Conservation (phyloP, 23 tunicate genomes). For the Halocynthia aurantium region DNA sequence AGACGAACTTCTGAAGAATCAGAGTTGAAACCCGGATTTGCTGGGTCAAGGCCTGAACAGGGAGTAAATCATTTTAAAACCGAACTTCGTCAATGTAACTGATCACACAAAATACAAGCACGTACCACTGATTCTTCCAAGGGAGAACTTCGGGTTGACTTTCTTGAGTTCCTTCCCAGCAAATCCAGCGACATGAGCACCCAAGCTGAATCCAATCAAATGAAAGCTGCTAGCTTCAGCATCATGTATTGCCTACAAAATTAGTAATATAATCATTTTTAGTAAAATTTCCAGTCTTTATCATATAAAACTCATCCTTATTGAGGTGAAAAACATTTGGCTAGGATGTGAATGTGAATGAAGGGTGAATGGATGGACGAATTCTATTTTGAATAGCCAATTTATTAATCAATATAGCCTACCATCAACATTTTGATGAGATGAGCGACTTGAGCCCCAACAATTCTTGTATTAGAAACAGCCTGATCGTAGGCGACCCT, state of each 20-base stretch:
- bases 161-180: constrained; percentile 70
- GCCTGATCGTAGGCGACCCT: constrained; percentile 76
- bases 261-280: neutral
- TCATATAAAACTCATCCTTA: neutral
- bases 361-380: neutral
- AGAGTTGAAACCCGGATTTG: constrained; percentile 76
- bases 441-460: constrained; percentile 67
- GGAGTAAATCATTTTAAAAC: neutral
- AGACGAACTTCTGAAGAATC: constrained; percentile 65
- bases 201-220: constrained; percentile 88
- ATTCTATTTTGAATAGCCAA: neutral
- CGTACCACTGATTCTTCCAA: constrained; percentile 74
- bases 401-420: constrained; percentile 4
- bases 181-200: constrained; percentile 97
- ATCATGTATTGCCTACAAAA: constrained; percentile 31
- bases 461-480: constrained; percentile 68
- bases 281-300: neutral
- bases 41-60: constrained; percentile 66
- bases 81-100: neutral
- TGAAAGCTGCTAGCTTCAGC: constrained; percentile 62
- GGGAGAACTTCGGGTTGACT: constrained; percentile 12
- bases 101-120: neutral
- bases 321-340: neutral
- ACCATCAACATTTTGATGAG: constrained; percentile 70
- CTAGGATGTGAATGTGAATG: neutral